Conservation (phyloP, 2,113 vertebrate species). For the Bettongia penicillata region DNA sequence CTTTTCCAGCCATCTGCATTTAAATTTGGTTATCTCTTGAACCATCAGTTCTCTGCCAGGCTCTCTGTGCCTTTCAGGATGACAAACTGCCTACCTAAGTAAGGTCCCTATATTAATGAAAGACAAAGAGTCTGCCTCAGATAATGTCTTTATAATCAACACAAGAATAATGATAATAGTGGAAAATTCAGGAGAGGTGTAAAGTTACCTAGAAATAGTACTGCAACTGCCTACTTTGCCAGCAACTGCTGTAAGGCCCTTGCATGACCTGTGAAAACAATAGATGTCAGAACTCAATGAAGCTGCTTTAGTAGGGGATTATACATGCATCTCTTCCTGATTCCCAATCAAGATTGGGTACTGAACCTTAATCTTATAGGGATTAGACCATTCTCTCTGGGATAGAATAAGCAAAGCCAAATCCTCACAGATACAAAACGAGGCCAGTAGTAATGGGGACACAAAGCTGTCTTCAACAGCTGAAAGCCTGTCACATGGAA, state of each 20-base stretch:
- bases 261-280: neutral
- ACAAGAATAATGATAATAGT: neutral
- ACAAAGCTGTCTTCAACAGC: neutral
- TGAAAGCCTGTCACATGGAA: neutral
- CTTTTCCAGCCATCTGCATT: neutral
- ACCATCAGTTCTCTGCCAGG: neutral
- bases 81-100: no score
- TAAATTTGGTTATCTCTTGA: neutral
- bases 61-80: neutral
- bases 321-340: neutral
- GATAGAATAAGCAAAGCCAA: neutral
- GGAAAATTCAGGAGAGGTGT: neutral
- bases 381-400: neutral
- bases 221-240: neutral
- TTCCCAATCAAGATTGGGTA: neutral
- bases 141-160: neutral
- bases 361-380: neutral
- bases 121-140: neutral
- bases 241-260: neutral
- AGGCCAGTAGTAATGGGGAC: neutral
- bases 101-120: neutral
- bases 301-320: neutral
- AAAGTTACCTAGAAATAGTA: neutral
- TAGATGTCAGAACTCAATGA: neutral
- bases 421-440: neutral